These are phyloP conservation scores for Anhinga rufa DNA, from an alignment of 2,113 vertebrate genomes.

Conservation along the genomic window DNA sequence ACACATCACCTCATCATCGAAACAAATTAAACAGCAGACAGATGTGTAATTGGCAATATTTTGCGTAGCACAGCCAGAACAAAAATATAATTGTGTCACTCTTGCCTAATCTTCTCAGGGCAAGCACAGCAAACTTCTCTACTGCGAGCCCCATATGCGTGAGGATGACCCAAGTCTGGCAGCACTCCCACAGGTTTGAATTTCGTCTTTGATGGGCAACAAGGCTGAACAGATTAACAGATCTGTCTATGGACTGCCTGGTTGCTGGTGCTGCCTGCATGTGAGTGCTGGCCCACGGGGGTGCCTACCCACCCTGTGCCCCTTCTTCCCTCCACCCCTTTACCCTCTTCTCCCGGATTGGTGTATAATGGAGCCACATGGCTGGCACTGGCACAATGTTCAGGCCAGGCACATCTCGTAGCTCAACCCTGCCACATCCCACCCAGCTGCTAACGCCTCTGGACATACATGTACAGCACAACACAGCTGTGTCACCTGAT, in stretches of 20 bases:
- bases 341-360: accelerated
- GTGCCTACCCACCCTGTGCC: background rate
- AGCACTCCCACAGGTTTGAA: background rate
- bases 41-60: background rate
- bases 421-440: background rate
- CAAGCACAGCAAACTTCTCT: background rate
- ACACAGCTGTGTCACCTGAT: background rate
- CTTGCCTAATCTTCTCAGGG: background rate
- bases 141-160: accelerated
- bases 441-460: background rate
- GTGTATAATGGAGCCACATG: accelerated
- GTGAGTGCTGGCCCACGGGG: background rate
- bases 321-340: background rate
- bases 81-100: background rate
- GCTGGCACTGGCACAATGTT: accelerated
- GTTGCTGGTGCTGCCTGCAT: background rate
- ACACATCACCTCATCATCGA: background rate
- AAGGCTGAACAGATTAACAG: background rate
- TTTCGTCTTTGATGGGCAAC: background rate
- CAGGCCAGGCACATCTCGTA: background rate
- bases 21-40: background rate
- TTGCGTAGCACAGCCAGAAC: background rate
- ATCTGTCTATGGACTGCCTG: background rate
- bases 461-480: accelerated
- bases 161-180: background rate